Evolutionary conservation across 2,113 vertebrate genomes (phyloP).

Genomic region (Anser brachyrhynchus): DNA sequence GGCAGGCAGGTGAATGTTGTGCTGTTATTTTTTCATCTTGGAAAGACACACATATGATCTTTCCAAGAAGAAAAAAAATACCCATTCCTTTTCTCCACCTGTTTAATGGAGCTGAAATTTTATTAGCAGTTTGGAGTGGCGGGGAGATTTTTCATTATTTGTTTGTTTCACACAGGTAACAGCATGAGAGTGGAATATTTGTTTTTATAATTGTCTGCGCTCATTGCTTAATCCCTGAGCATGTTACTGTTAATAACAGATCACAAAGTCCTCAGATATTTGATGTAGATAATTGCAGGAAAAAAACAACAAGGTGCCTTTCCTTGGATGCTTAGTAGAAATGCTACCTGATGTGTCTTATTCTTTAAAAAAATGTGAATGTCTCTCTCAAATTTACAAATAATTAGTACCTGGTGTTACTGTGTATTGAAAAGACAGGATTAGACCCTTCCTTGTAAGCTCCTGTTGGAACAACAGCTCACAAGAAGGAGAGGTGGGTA

Average conservation of each 20-base stretch:
- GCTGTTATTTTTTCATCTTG: not conserved
- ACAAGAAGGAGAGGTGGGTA: not conserved
- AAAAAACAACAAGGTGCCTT: not conserved
- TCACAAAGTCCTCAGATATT: not conserved
- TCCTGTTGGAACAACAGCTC: not conserved
- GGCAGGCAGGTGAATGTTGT: not conserved
- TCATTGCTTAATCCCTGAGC: not conserved
- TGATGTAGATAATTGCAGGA: not conserved
- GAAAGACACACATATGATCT: not conserved
- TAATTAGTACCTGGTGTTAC: not conserved
- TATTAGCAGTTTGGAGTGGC: not conserved
- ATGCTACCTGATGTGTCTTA: not conserved
- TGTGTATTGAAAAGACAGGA: not conserved
- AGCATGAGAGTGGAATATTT: not conserved
- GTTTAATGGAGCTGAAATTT: not conserved
- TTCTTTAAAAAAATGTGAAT: not conserved
- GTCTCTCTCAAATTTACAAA: not conserved
- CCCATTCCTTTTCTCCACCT: not conserved
- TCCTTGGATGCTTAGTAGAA: not conserved
- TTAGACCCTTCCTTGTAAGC: not conserved
- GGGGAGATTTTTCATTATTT: not conserved
- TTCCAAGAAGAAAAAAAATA: conserved; percentile 1
- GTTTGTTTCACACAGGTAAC: not conserved
- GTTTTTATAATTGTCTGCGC: not conserved
- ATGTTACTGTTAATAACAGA: not conserved